Percentiles rank a stretch among this genome's conserved stretches.
Conservation (phyloP, 2,888 invertebrate genomes). For the Thereva unica region DNA sequence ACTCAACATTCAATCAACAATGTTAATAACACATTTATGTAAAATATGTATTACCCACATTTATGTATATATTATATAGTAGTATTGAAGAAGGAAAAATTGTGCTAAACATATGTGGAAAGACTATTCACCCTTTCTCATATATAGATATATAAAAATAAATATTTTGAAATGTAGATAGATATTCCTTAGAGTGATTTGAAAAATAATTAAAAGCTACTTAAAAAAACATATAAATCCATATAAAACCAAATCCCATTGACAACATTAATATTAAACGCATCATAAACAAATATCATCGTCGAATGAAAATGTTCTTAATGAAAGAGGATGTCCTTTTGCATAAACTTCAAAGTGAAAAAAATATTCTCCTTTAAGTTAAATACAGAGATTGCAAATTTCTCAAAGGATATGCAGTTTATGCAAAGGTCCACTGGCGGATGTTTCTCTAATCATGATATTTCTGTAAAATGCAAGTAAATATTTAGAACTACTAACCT, state of each 20-base stretch:
- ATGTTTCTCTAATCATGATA: neutral
- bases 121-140: too few species aligned
- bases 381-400: slow-evolving; percentile 6
- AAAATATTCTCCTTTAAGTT: neutral
- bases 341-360: neutral
- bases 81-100: too few species aligned
- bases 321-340: slow-evolving; percentile 12
- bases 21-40: too few species aligned
- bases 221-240: slow-evolving; percentile 10
- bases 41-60: too few species aligned
- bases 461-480: neutral
- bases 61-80: too few species aligned
- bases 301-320: slow-evolving; percentile 18
- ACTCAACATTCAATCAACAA: too few species aligned
- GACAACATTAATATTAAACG: neutral
- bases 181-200: neutral
- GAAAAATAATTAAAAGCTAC: slow-evolving; percentile 15
- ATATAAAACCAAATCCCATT: slow-evolving; percentile 11
- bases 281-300: slow-evolving; percentile 11
- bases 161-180: too few species aligned
- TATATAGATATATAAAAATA: too few species aligned
- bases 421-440: neutral
- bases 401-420: slow-evolving; percentile 11
- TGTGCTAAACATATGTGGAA: too few species aligned
- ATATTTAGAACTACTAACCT: slow-evolving; percentile 65